A percentile compares a stretch with the other conserved stretches of the same genome.
phyloP scores from a whole-genome alignment of 2,888 invertebrate species.

The Drosophila quinaria region DNA sequence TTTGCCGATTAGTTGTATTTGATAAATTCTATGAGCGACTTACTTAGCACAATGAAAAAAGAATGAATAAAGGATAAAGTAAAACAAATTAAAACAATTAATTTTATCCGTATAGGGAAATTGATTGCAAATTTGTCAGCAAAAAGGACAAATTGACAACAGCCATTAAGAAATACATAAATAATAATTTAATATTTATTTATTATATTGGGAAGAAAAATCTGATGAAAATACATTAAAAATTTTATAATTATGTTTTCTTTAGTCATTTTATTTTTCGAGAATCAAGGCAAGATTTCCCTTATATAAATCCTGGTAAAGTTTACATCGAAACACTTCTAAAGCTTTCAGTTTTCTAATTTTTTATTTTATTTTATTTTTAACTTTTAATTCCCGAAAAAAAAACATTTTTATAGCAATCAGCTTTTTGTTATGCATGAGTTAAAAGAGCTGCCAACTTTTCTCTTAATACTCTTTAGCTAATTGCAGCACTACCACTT shows the following conservation, averaged over 20 bases:
- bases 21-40: too few relatives aligned
- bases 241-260: neutral
- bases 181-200: too few relatives aligned
- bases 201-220: neutral
- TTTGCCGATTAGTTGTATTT: too few relatives aligned
- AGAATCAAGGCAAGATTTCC: neutral
- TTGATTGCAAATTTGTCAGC: too few relatives aligned
- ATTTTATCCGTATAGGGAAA: too few relatives aligned
- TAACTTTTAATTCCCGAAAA: neutral
- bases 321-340: too few relatives aligned
- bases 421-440: neutral
- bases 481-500: constrained; percentile 21
- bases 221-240: neutral
- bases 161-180: neutral
- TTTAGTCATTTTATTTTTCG: neutral
- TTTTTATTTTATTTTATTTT: neutral
- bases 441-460: constrained; percentile 16
- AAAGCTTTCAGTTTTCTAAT: too few relatives aligned
- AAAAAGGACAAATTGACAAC: too few relatives aligned
- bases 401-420: neutral
- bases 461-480: neutral
- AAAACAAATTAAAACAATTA: too few relatives aligned
- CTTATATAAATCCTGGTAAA: too few relatives aligned
- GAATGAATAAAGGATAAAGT: too few relatives aligned
- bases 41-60: too few relatives aligned